Evolutionary conservation across 2,888 invertebrate species (phyloP).

Genomic region (Calephelis perditalis): DNA sequence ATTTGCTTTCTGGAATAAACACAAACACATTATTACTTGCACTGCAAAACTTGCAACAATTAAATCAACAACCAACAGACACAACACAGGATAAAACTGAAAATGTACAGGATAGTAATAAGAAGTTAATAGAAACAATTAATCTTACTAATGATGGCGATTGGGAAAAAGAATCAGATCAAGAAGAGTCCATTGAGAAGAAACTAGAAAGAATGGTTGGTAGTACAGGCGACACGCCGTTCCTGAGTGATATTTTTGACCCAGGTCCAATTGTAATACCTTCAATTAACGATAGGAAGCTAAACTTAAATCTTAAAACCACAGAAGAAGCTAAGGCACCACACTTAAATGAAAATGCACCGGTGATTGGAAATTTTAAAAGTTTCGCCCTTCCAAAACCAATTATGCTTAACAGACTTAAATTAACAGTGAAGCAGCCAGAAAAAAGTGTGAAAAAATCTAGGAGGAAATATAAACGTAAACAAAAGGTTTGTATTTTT

Average conservation of each 20-base stretch:
- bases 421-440: conserved; percentile 55
- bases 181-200: conserved; percentile 61
- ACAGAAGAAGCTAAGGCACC: conserved; percentile 37
- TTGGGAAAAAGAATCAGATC: conserved; percentile 62
- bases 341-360: conserved; percentile 50
- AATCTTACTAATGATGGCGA: conserved; percentile 69
- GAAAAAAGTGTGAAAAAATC: conserved; percentile 48
- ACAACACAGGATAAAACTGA: conserved; percentile 25
- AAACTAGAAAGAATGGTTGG: conserved; percentile 58
- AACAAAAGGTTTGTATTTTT: conserved; percentile 64
- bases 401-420: conserved; percentile 65
- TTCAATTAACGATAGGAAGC: conserved; percentile 45
- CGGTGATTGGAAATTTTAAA: conserved; percentile 70
- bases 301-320: conserved; percentile 51
- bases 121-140: conserved; percentile 47
- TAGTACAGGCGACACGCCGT: conserved; percentile 59
- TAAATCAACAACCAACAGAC: conserved; percentile 39
- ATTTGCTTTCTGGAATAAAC: conserved; percentile 59
- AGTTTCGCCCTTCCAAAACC: conserved; percentile 74
- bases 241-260: conserved; percentile 72
- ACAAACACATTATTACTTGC: conserved; percentile 61
- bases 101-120: conserved; percentile 15
- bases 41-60: conserved; percentile 63
- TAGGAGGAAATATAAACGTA: conserved; percentile 46
- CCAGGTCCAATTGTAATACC: conserved; percentile 57